Percentiles rank a stretch among this genome's conserved stretches.
phyloP scores from a whole-genome alignment of 1,140 invertebrate genomes.

The Leptoteleia sp. region DNA sequence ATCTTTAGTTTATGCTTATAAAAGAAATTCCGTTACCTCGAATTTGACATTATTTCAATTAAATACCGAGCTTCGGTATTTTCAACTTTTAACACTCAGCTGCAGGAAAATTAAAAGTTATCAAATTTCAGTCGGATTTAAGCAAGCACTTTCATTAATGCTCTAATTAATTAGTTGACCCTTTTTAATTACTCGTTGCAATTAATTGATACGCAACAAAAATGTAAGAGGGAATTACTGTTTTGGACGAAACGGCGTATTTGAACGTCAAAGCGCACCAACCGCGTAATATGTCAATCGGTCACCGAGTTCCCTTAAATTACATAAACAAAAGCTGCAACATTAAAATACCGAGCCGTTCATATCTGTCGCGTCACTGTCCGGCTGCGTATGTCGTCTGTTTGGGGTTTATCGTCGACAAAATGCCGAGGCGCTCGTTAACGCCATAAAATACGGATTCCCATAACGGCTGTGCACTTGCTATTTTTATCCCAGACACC shows the following conservation, averaged over 20 bases:
- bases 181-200: neutral
- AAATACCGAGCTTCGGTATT: no score
- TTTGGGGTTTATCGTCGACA: constrained; percentile 76
- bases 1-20: no score
- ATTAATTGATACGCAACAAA: neutral
- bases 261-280: neutral
- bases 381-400: constrained; percentile 62
- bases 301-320: constrained; percentile 23
- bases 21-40: no score
- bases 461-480: constrained; percentile 74
- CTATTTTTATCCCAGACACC: constrained; percentile 55
- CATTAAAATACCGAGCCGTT: constrained; percentile 43
- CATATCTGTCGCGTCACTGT: constrained; percentile 57
- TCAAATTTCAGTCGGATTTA: no score
- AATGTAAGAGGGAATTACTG: neutral
- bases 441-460: constrained; percentile 76
- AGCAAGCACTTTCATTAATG: no score
- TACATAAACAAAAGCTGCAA: constrained; percentile 40
- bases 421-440: constrained; percentile 75
- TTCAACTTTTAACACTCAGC: no score
- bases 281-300: constrained; percentile 29
- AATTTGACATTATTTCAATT: no score
- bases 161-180: no score
- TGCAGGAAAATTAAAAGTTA: no score
- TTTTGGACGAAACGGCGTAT: neutral